Conservation (phyloP, 2,888 invertebrate genomes). For the Onchidella celtica region DNA sequence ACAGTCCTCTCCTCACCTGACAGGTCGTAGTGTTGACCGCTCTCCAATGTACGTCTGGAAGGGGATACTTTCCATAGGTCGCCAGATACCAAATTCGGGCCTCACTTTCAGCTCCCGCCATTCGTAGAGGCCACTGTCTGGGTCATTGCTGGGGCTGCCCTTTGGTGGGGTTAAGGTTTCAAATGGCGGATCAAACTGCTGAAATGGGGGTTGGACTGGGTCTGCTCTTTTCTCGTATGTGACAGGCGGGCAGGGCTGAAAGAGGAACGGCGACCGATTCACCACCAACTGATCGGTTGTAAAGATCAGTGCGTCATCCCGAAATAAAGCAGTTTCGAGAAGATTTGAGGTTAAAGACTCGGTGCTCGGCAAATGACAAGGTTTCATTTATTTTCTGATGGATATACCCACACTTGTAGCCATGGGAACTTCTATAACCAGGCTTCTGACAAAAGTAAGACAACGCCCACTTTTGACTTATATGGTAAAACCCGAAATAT, state of each 20-base stretch:
- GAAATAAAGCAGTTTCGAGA: too few relatives aligned
- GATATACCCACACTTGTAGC: too few relatives aligned
- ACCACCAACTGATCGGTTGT: background rate
- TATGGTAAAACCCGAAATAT: too few relatives aligned
- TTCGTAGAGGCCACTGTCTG: constrained; percentile 24
- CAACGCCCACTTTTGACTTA: too few relatives aligned
- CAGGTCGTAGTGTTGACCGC: constrained; percentile 7
- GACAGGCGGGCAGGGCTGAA: background rate
- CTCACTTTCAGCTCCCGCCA: constrained; percentile 15
- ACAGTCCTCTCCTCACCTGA: too few relatives aligned
- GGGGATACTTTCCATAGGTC: constrained; percentile 24
- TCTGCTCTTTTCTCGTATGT: background rate
- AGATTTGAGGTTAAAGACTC: too few relatives aligned
- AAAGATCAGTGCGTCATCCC: too few relatives aligned
- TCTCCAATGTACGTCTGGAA: background rate
- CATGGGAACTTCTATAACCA: too few relatives aligned
- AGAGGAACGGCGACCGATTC: background rate
- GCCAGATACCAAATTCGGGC: constrained; percentile 27
- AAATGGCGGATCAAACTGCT: background rate
- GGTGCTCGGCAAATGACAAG: too few relatives aligned
- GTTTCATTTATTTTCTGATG: too few relatives aligned
- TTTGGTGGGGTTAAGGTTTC: background rate
- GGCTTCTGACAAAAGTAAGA: too few relatives aligned
- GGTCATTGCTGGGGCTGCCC: background rate
- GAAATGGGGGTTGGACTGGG: background rate